Conservation (phyloP, 2,888 invertebrate genomes). For the Drosophila anomalata region DNA sequence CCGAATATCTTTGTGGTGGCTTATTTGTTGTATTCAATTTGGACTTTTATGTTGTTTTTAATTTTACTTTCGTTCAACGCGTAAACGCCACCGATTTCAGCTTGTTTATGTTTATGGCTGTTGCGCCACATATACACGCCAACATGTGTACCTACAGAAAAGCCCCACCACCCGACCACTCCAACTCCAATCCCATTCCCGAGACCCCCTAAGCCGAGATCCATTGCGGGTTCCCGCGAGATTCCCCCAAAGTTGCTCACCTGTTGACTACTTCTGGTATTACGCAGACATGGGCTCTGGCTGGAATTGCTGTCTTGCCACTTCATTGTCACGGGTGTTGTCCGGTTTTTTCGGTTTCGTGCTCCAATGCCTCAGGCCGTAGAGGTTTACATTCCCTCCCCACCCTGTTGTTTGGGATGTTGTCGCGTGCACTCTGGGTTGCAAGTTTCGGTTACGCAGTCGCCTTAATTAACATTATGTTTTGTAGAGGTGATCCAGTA, state of each 20-base stretch:
- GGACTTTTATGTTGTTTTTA: constrained; percentile 64
- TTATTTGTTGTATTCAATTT: constrained; percentile 48
- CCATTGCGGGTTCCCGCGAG: constrained; percentile 20
- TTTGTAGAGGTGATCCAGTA: constrained; percentile 12
- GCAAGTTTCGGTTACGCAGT: constrained; percentile 72
- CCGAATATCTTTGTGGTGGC: constrained; percentile 31
- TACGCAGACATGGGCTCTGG: constrained; percentile 55
- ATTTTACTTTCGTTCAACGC: constrained; percentile 69
- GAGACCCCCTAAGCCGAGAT: constrained; percentile 21
- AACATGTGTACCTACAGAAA: constrained; percentile 5
- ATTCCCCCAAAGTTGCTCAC: constrained; percentile 61
- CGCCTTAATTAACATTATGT: constrained; percentile 46
- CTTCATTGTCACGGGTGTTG: constrained; percentile 66
- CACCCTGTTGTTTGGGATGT: neutral
- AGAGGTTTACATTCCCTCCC: neutral
- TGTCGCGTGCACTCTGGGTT: constrained; percentile 47
- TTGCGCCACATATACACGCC: constrained; percentile 33
- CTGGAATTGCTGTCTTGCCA: constrained; percentile 37
- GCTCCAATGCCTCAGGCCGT: constrained; percentile 54
- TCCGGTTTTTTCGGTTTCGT: constrained; percentile 43
- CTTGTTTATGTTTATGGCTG: constrained; percentile 35
- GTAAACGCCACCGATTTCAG: constrained; percentile 53
- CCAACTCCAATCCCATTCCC: constrained; percentile 2
- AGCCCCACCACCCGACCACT: neutral
- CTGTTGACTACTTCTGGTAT: constrained; percentile 77